Conservation (phyloP, 2,797 vertebrate genomes). For the Epinephelus malabaricus region DNA sequence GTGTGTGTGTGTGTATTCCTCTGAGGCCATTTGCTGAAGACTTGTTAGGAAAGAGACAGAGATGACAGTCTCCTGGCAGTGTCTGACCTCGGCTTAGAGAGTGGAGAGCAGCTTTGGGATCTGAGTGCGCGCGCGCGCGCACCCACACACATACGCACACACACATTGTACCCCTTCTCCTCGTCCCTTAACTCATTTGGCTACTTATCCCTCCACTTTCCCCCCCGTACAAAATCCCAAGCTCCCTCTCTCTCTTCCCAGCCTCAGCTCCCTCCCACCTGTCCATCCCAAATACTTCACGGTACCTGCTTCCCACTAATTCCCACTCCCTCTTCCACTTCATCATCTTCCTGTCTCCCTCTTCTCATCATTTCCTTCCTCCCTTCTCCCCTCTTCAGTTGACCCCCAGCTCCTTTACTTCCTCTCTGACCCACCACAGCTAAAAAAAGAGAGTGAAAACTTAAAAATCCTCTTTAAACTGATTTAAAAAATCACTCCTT, state of each 20-base stretch:
- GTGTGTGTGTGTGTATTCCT: constrained; percentile 41
- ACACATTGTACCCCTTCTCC: constrained; percentile 36
- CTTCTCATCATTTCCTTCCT: constrained; percentile 12
- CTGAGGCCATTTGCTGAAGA: constrained; percentile 61
- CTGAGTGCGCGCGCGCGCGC: constrained; percentile 23
- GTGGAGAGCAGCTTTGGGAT: constrained; percentile 60
- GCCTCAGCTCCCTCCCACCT: constrained; percentile 22
- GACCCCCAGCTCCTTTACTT: constrained; percentile 32
- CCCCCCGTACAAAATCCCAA: constrained; percentile 34
- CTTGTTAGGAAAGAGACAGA: constrained; percentile 71
- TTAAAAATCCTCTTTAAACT: constrained; percentile 1
- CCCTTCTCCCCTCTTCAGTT: constrained; percentile 11
- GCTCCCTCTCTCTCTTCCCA: constrained; percentile 23
- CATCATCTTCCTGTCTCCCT: constrained; percentile 34
- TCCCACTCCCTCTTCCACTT: constrained; percentile 27
- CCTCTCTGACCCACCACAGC: constrained; percentile 20
- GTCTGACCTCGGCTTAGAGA: constrained; percentile 74
- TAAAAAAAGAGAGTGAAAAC: background rate
- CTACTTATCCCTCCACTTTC: constrained; percentile 55
- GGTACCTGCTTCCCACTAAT: constrained; percentile 30
- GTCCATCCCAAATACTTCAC: constrained; percentile 42
- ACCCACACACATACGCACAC: constrained; percentile 33
- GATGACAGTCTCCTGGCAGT: constrained; percentile 70
- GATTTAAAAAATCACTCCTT: background rate
- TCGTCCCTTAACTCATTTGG: constrained; percentile 63